These are phyloP conservation scores for Myathropa florea DNA, from an alignment of 2,888 invertebrate species.

Conservation along the genomic window DNA sequence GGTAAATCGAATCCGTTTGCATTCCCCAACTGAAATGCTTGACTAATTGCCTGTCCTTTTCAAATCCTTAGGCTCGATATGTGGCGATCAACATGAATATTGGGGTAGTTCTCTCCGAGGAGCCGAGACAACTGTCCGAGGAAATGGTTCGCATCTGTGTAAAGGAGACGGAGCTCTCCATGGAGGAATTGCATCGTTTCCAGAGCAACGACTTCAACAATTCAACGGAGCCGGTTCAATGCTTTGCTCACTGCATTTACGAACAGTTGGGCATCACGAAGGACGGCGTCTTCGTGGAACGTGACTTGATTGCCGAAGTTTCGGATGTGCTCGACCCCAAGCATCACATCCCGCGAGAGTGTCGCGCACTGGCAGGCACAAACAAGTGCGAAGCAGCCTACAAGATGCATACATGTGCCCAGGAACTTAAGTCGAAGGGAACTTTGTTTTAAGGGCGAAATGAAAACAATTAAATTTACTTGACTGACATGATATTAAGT, in stretches of 20 bases:
- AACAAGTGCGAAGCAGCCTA: conserved; percentile 74
- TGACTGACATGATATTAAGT: too few species aligned
- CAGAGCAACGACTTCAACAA: conserved; percentile 68
- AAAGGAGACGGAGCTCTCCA: conserved; percentile 73
- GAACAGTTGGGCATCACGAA: conserved; percentile 74
- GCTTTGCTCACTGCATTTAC: conserved; percentile 74
- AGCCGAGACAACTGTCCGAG: conserved; percentile 68
- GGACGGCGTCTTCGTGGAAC: conserved; percentile 73
- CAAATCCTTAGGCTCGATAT: conserved; percentile 69
- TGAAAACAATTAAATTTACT: not conserved
- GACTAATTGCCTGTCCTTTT: not conserved
- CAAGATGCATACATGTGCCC: conserved; percentile 72
- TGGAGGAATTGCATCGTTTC: conserved; percentile 72
- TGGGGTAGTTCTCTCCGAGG: conserved; percentile 72
- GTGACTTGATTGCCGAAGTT: conserved; percentile 71
- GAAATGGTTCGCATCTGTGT: conserved; percentile 73
- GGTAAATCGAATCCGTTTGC: conserved; percentile 2
- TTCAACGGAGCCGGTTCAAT: conserved; percentile 71
- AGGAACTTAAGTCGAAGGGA: conserved; percentile 8
- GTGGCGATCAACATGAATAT: conserved; percentile 73
- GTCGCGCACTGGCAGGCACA: conserved; percentile 62
- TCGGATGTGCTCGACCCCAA: conserved; percentile 69
- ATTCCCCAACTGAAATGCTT: not conserved
- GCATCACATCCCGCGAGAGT: conserved; percentile 47
- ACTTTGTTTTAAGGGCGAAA: not conserved